phyloP scores from a whole-genome alignment of 2,113 vertebrate genomes.

The Galeopterus variegatus region DNA sequence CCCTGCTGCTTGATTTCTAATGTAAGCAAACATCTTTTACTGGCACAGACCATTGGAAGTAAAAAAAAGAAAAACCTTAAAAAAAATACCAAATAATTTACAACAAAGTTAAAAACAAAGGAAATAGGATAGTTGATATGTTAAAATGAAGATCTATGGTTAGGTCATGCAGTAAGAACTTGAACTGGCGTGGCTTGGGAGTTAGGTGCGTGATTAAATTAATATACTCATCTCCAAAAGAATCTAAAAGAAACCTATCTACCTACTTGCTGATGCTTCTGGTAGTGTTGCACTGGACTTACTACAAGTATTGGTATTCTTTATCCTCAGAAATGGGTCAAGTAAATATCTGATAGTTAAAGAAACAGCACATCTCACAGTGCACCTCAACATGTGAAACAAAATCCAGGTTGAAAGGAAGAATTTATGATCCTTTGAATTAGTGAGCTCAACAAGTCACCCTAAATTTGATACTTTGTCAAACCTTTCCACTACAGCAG shows the following conservation, averaged over 20 bases:
- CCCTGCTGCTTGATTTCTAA: not conserved
- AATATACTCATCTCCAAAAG: not conserved
- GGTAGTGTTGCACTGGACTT: not conserved
- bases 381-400: slow-evolving; percentile 19
- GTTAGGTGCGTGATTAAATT: slow-evolving; percentile 1
- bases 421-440: slow-evolving; percentile 54
- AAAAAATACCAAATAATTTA: slow-evolving; percentile 48
- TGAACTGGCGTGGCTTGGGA: not conserved
- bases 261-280: not conserved
- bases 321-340: not conserved
- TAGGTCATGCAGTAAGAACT: not conserved
- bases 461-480: not conserved
- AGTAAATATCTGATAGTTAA: slow-evolving; percentile 23
- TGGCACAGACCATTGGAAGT: not conserved
- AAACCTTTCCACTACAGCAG: not conserved
- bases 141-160: not conserved
- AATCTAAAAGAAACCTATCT: not conserved
- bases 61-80: not conserved
- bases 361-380: not conserved
- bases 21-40: not conserved
- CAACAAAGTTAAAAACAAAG: slow-evolving; percentile 29
- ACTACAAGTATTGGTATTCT: not conserved
- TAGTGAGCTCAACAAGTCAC: not conserved
- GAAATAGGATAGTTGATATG: not conserved
- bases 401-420: slow-evolving; percentile 12